A percentile compares a stretch with the other conserved stretches of the same genome.
phyloP scores from a whole-genome alignment of 2,888 invertebrate genomes.

The Metalampra italica region DNA sequence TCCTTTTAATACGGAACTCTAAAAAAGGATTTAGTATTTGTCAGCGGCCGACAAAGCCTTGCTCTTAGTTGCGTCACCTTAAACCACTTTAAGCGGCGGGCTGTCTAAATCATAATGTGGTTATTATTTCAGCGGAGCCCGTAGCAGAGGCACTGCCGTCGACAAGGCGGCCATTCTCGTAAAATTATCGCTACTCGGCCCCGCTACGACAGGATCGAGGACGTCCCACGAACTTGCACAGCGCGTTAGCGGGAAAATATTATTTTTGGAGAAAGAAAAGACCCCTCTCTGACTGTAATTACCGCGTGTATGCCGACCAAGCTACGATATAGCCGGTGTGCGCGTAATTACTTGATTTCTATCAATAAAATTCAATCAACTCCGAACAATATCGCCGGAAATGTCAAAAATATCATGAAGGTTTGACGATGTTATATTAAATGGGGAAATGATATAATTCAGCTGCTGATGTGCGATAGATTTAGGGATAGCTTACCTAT shows the following conservation, averaged over 20 bases:
- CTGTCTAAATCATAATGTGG: conserved; percentile 70
- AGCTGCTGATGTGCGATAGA: no score
- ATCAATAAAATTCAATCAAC: conserved; percentile 1
- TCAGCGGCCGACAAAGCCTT: conserved; percentile 43
- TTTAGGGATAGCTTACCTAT: no score
- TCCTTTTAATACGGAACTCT: no score
- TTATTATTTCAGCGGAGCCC: conserved; percentile 67
- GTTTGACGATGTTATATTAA: not conserved
- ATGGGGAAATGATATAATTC: not conserved
- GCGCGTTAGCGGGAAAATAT: conserved; percentile 54
- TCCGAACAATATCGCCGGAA: not conserved
- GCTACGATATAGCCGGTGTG: not conserved
- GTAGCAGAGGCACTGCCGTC: conserved; percentile 61
- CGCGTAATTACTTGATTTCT: not conserved
- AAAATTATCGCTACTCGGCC: conserved; percentile 73
- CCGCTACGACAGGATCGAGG: conserved; percentile 56
- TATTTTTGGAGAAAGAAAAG: conserved; percentile 43
- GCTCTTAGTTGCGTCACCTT: conserved; percentile 59
- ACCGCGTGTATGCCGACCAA: not conserved
- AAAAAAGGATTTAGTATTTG: conserved; percentile 41
- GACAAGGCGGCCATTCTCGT: conserved; percentile 71
- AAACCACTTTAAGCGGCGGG: conserved; percentile 61
- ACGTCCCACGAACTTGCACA: conserved; percentile 56
- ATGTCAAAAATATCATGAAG: not conserved
- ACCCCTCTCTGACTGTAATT: conserved; percentile 26